phyloP scores from a whole-genome alignment of 2,888 invertebrate species.

The Plemyria rubiginata region DNA sequence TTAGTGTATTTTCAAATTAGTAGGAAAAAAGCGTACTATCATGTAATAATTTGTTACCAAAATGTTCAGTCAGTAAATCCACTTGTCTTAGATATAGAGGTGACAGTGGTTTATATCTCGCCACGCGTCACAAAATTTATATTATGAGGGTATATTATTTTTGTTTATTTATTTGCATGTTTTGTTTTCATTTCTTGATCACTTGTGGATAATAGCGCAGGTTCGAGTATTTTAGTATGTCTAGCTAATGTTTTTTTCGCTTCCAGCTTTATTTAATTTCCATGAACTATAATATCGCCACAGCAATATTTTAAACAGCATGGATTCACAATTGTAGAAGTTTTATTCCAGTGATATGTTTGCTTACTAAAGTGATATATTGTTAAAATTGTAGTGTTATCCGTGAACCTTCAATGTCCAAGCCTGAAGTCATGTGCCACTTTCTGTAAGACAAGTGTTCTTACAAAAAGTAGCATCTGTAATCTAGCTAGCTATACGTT shows the following conservation, averaged over 20 bases:
- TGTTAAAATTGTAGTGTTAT: slow-evolving; percentile 38
- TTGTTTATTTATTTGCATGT: slow-evolving; percentile 37
- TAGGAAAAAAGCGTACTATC: slow-evolving; percentile 8
- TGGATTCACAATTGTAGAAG: slow-evolving; percentile 23
- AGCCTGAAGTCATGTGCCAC: slow-evolving; percentile 28
- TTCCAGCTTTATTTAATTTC: slow-evolving; percentile 9
- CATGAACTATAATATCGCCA: neutral
- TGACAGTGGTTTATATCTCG: slow-evolving; percentile 18
- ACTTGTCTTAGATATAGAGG: slow-evolving; percentile 24
- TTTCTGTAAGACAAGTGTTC: slow-evolving; percentile 1
- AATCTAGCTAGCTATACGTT: slow-evolving; percentile 5
- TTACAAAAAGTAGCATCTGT: slow-evolving; percentile 14
- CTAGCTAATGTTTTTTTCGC: neutral
- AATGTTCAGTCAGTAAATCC: slow-evolving; percentile 23
- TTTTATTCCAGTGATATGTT: slow-evolving; percentile 35
- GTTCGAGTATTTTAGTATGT: neutral
- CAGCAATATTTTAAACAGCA: slow-evolving; percentile 3
- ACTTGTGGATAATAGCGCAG: slow-evolving; percentile 27
- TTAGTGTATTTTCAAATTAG: slow-evolving; percentile 15
- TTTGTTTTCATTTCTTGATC: slow-evolving; percentile 26
- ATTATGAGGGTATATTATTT: slow-evolving; percentile 29
- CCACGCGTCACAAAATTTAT: slow-evolving; percentile 25
- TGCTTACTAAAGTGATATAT: slow-evolving; percentile 29
- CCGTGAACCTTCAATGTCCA: slow-evolving; percentile 27
- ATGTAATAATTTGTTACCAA: slow-evolving; percentile 29